These are phyloP conservation scores for Phymanthus crucifer DNA, from an alignment of 92 coral and sea anemone species.

Conservation along the genomic window DNA sequence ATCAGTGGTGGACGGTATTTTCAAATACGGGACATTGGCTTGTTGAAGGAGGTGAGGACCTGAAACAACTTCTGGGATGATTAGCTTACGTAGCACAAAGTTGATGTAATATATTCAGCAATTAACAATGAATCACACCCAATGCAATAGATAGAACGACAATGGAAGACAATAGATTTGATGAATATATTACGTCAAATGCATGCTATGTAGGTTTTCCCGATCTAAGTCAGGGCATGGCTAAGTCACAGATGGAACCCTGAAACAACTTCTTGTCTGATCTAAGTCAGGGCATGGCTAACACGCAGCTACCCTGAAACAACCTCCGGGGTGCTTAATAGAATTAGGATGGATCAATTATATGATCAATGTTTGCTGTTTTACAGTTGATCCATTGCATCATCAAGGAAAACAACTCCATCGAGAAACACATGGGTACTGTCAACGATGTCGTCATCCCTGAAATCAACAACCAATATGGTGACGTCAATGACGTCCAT, in stretches of 20 bases:
- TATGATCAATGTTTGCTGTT: background rate
- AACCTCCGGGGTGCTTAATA: background rate
- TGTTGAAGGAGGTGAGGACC: background rate
- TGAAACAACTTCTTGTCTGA: too few relatives aligned
- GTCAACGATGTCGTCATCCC: conserved; percentile 30
- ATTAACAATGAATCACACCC: too few relatives aligned
- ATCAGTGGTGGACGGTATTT: conserved; percentile 6
- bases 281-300: background rate
- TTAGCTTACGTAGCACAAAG: too few relatives aligned
- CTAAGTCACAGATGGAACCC: too few relatives aligned
- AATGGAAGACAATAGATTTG: too few relatives aligned
- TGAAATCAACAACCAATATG: conserved; percentile 30
- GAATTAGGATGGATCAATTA: background rate
- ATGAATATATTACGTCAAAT: too few relatives aligned
- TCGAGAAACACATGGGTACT: conserved; percentile 28
- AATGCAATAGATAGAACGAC: too few relatives aligned
- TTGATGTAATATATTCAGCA: too few relatives aligned
- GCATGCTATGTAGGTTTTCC: too few relatives aligned
- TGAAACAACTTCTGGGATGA: too few relatives aligned
- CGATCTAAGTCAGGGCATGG: too few relatives aligned
- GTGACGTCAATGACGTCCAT: conserved; percentile 21
- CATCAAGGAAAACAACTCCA: conserved; percentile 11
- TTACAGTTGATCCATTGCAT: conserved; percentile 13
- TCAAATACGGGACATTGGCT: background rate
- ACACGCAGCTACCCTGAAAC: background rate